Base-by-base conservation (phyloP, 2,113 vertebrate species). In the Mastomys coucha region DNA sequence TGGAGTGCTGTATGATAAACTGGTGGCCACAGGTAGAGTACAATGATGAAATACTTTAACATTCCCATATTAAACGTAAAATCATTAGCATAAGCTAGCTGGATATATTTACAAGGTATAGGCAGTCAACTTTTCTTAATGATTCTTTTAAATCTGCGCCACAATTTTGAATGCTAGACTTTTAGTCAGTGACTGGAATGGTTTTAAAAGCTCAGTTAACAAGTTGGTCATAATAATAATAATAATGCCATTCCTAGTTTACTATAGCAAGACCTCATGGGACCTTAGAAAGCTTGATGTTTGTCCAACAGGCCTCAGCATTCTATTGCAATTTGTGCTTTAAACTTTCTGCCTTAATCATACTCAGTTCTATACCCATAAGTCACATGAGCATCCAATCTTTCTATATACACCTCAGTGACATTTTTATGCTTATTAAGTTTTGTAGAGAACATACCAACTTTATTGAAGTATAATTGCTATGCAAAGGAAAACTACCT, bases 161-260 rank as follows among this genome's bases (percentile, higher is more conserved):
- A 89, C 7, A 39, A n/a, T 94, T 78, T 88, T 75, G 80, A 94
- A 82, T n/a, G 36, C 11, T 82, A 60, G 42, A 90, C 60, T 49
- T 85, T 84, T 92, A 24, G 45, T 60, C 45, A 86, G 33, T 31
- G 31, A 26, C 65, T 86, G 91, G 28, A 69, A 86, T 39, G 72
- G 13, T 86, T 97, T 89, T 7, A 49, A 87, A 93, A 72, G 76
- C 78, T 70, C 60, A 84, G 33, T 65, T 53, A 93, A 72, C 14
- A 82, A 58, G 10, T 76, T 60, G 70, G 7, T 65, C 56, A 93
- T 72, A 45, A 58, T 67, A 78, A 93, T 72, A 45, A 58, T 67
- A 78, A 82, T 90, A 63, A 51, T 10, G 24, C 36, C 28, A 73
- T 75, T 26, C 39, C 7, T 73, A 24, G 24, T 84, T 39, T 58